A percentile compares a stretch with the other conserved stretches of the same genome.
Conservation (phyloP, 2,113 vertebrate species). For the Eolophus roseicapilla region DNA sequence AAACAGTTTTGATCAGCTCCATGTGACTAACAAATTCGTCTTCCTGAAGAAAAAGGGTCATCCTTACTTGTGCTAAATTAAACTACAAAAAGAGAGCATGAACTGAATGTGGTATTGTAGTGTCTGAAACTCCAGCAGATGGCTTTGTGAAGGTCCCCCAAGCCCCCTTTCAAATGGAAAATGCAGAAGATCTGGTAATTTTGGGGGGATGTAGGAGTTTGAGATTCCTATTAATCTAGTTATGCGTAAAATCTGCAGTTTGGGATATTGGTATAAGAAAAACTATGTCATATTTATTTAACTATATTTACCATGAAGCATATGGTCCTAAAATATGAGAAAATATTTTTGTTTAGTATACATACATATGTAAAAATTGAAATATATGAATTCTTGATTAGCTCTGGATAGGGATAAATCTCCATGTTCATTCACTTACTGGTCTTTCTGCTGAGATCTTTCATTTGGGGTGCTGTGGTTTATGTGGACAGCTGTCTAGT, state of each 20-base stretch:
- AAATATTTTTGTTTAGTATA: not conserved
- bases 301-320: not conserved
- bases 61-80: not conserved
- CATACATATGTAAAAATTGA: not conserved
- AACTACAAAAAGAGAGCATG: not conserved
- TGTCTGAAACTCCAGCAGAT: not conserved
- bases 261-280: not conserved
- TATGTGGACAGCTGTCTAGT: slow-evolving; percentile 17
- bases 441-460: not conserved
- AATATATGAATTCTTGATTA: not conserved
- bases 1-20: not conserved
- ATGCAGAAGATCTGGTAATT: not conserved
- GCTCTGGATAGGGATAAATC: not conserved
- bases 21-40: not conserved
- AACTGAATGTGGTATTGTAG: not conserved
- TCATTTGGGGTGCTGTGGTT: not conserved
- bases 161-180: not conserved
- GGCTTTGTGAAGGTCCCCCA: not conserved
- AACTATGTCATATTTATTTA: not conserved
- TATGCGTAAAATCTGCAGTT: not conserved
- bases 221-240: not conserved
- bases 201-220: not conserved
- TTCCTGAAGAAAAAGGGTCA: not conserved
- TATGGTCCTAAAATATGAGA: not conserved
- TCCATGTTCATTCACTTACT: not conserved